These are phyloP conservation scores for Megalops cyprinoides DNA, from an alignment of 2,797 vertebrate genomes.

Conservation along the genomic window DNA sequence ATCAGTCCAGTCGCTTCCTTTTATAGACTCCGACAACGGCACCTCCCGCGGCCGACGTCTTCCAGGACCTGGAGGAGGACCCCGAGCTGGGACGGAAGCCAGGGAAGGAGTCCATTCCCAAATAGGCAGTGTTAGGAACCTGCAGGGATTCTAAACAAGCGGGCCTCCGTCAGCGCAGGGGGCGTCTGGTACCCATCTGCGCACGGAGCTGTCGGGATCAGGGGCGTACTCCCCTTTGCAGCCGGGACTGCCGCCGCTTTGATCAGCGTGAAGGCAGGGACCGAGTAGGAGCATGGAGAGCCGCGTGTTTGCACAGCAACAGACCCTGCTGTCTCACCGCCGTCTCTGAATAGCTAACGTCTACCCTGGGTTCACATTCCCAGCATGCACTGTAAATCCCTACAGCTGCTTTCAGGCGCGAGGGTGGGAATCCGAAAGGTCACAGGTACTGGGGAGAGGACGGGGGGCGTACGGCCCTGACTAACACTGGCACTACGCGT, in stretches of 20 bases:
- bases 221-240: no score
- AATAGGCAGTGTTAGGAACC: conserved; percentile 21
- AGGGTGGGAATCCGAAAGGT: background rate
- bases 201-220: no score
- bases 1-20: conserved; percentile 25
- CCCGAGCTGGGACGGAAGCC: conserved; percentile 17
- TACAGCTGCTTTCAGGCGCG: conserved; percentile 14
- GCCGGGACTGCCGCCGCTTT: no score
- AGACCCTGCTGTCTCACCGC: background rate
- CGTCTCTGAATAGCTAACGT: background rate
- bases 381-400: background rate
- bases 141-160: background rate
- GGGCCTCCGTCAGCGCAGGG: background rate
- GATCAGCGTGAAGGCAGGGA: background rate
- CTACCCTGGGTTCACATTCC: background rate
- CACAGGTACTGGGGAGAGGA: background rate
- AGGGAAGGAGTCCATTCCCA: conserved; percentile 26
- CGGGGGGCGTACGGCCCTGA: background rate
- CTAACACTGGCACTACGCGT: background rate
- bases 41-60: conserved; percentile 16
- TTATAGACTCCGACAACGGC: conserved; percentile 25
- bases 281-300: background rate
- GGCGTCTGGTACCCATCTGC: no score
- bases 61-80: conserved; percentile 24
- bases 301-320: background rate